Evolutionary conservation across 92 coral and sea anemone species (phyloP).

Genomic region (Palythoa grandiflora): DNA sequence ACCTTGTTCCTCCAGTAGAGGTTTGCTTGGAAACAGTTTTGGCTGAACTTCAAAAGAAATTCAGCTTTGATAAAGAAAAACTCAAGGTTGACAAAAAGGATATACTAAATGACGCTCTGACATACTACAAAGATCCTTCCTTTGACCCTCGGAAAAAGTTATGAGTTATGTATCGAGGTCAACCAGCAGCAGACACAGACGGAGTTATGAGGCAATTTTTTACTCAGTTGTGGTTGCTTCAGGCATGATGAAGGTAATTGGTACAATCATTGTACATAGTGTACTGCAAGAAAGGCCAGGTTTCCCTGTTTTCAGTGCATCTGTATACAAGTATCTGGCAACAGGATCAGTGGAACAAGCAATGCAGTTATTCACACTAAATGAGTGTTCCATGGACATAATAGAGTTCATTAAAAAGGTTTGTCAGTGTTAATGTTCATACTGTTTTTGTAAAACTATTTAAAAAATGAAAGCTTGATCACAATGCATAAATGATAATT

Average conservation of each 20-base stretch:
- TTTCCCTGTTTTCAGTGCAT: constrained; percentile 61
- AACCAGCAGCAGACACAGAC: constrained; percentile 64
- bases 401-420: too few relatives aligned
- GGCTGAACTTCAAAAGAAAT: constrained; percentile 28
- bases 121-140: constrained; percentile 55
- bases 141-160: constrained; percentile 46
- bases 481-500: too few relatives aligned
- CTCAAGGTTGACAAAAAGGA: constrained; percentile 59
- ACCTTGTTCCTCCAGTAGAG: background rate
- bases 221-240: constrained; percentile 60
- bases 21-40: constrained; percentile 39
- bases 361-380: background rate
- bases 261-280: constrained; percentile 59
- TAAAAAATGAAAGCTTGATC: too few relatives aligned
- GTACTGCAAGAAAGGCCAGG: constrained; percentile 58
- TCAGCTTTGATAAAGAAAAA: constrained; percentile 42
- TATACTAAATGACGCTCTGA: constrained; percentile 60
- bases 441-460: too few relatives aligned
- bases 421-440: too few relatives aligned
- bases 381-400: too few relatives aligned
- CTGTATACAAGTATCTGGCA: constrained; percentile 48
- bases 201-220: constrained; percentile 63
- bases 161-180: constrained; percentile 17
- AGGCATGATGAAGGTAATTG: constrained; percentile 43
- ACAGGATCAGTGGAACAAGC: constrained; percentile 23